These are phyloP conservation scores for Merops nubicus DNA, from an alignment of 2,113 vertebrate genomes.

Conservation along the genomic window DNA sequence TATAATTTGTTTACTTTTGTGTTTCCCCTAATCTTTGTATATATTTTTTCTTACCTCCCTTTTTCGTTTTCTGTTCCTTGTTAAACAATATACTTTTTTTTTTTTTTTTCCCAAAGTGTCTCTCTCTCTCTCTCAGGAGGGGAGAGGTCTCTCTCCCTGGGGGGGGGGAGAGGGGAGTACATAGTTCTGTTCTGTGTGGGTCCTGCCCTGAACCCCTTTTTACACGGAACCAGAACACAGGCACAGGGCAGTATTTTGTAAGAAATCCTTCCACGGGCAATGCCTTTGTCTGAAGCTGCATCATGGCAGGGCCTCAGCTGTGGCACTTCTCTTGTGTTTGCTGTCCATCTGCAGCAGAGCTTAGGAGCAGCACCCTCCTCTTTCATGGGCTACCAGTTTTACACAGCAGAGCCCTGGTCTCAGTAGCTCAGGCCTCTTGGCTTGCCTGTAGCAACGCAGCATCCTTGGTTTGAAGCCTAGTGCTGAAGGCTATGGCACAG, in stretches of 20 bases:
- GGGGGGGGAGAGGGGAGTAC: too few relatives aligned
- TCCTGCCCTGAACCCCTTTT: too few relatives aligned
- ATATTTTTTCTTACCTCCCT: too few relatives aligned
- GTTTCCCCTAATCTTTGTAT: too few relatives aligned
- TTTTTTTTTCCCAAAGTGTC: too few relatives aligned
- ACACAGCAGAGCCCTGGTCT: neutral
- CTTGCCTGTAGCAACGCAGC: neutral
- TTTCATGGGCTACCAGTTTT: neutral
- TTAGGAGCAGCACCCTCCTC: neutral
- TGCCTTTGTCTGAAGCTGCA: neutral
- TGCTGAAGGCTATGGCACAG: neutral
- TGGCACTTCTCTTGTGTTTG: rapidly evolving
- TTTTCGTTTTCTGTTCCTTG: too few relatives aligned
- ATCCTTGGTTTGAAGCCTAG: neutral
- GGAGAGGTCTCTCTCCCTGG: too few relatives aligned
- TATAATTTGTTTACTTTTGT: too few relatives aligned
- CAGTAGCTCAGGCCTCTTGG: neutral
- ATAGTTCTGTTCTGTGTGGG: too few relatives aligned
- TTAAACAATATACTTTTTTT: too few relatives aligned
- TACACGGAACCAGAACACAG: too few relatives aligned
- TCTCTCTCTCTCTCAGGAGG: too few relatives aligned
- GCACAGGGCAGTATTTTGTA: neutral
- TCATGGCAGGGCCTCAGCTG: neutral
- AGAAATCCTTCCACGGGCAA: rapidly evolving
- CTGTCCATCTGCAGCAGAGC: neutral